Conservation (phyloP, 2,888 invertebrate species). For the Odontocerum albicorne region DNA sequence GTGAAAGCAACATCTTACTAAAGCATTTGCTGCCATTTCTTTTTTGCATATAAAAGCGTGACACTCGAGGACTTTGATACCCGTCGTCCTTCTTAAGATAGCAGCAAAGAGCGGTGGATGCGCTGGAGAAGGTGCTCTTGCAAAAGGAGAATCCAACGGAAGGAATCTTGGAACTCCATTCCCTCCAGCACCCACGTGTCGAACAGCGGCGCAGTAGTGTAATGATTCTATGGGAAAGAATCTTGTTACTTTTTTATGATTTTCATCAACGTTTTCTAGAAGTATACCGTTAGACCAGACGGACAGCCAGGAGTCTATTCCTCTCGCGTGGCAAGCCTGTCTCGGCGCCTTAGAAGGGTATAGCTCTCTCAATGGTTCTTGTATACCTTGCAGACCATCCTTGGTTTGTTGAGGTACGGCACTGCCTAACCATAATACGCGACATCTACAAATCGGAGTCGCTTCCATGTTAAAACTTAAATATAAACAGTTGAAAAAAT, state of each 20-base stretch:
- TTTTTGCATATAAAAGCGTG: constrained; percentile 98
- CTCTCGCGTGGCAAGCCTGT: constrained; percentile 76
- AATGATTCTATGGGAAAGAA: constrained; percentile 95
- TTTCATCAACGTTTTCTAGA: constrained; percentile 95
- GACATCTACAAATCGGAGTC: constrained; percentile 94
- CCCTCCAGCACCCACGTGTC: constrained; percentile 76
- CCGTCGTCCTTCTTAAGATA: constrained; percentile 91
- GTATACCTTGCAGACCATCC: constrained; percentile 95
- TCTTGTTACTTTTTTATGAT: constrained; percentile 89
- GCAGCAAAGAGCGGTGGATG: constrained; percentile 98
- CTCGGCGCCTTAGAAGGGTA: constrained; percentile 86
- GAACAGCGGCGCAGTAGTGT: constrained; percentile 94
- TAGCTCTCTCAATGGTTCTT: constrained; percentile 93
- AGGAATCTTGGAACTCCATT: constrained; percentile 84
- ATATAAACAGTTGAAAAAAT: too few relatives aligned
- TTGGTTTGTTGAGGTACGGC: constrained; percentile 97
- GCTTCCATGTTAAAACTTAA: constrained; percentile 60
- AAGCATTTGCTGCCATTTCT: constrained; percentile 95
- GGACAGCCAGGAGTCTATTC: constrained; percentile 95
- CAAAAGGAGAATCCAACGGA: constrained; percentile 95
- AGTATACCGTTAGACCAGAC: constrained; percentile 96
- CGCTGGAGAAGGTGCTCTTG: constrained; percentile 85
- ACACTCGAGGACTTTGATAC: constrained; percentile 97
- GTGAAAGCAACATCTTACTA: constrained; percentile 96
- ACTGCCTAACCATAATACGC: constrained; percentile 94